Evolutionary conservation across 2,797 vertebrate genomes (phyloP).

Genomic region (Acomys russatus): DNA sequence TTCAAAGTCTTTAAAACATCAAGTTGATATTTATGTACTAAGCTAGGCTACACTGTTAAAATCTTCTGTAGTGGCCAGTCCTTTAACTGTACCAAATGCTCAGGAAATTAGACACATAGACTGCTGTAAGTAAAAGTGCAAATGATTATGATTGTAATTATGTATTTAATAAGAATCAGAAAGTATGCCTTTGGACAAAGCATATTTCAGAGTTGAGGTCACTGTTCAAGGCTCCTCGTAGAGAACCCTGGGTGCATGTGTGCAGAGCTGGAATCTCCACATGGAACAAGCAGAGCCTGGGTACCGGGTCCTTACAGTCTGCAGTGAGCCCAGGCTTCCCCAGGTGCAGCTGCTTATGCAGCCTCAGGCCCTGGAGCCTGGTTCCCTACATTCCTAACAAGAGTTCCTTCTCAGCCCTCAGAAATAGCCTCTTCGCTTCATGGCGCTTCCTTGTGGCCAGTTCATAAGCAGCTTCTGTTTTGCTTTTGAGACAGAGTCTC

Average conservation of each 20-base stretch:
- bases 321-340: not conserved
- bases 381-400: not conserved
- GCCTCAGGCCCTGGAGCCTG: not conserved
- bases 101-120: slow-evolving; percentile 48
- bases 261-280: not conserved
- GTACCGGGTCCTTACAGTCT: not conserved
- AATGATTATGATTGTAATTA: not conserved
- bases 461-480: not conserved
- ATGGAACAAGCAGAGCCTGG: not conserved
- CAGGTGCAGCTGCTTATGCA: not conserved
- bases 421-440: not conserved
- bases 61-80: not conserved
- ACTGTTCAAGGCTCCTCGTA: not conserved
- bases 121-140: not conserved
- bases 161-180: slow-evolving; percentile 28
- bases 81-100: not conserved
- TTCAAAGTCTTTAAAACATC: slow-evolving; percentile 58
- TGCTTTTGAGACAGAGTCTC: not conserved
- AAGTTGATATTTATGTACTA: slow-evolving; percentile 46
- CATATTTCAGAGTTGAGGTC: slow-evolving; percentile 34
- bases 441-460: not conserved
- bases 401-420: not conserved
- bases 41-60: not conserved
- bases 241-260: not conserved
- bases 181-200: not conserved